Conservation (phyloP, 2,797 vertebrate species). For the Champsocephalus gunnari region DNA sequence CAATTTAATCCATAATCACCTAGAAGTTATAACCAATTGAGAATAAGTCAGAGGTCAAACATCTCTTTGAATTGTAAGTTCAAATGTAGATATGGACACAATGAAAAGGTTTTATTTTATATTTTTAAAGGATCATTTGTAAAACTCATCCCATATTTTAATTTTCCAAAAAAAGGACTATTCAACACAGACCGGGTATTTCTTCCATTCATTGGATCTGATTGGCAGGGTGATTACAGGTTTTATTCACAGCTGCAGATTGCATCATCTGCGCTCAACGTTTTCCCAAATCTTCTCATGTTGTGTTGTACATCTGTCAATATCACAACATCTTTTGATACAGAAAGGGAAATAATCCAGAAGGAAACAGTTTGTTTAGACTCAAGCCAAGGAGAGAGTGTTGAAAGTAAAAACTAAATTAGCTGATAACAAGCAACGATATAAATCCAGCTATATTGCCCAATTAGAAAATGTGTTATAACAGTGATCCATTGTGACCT, state of each 20-base stretch:
- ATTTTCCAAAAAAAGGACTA: conserved; percentile 4
- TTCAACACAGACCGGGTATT: conserved; percentile 11
- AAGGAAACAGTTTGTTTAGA: conserved; percentile 28
- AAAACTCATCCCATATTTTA: conserved; percentile 11
- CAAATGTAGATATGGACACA: not conserved
- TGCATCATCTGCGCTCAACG: conserved; percentile 39
- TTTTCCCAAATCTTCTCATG: conserved; percentile 38
- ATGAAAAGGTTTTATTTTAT: not conserved
- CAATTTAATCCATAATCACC: not conserved
- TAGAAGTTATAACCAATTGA: not conserved
- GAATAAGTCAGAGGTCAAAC: not conserved
- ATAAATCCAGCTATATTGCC: not conserved
- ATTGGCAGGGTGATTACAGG: conserved; percentile 59
- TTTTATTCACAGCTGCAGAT: conserved; percentile 59
- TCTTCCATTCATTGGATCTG: conserved; percentile 22
- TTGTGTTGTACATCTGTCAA: conserved; percentile 55
- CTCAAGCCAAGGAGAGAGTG: not conserved
- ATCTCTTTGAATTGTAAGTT: not conserved
- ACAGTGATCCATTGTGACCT: not conserved
- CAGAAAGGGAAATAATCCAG: conserved; percentile 8
- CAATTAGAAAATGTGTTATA: not conserved
- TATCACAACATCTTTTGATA: conserved; percentile 49
- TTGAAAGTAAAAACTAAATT: not conserved
- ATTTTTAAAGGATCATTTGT: conserved; percentile 3
- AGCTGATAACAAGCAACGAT: conserved; percentile 19